These are phyloP conservation scores for Calyptommatus sinebrachiatus DNA, from an alignment of 2,113 vertebrate genomes.

Conservation along the genomic window DNA sequence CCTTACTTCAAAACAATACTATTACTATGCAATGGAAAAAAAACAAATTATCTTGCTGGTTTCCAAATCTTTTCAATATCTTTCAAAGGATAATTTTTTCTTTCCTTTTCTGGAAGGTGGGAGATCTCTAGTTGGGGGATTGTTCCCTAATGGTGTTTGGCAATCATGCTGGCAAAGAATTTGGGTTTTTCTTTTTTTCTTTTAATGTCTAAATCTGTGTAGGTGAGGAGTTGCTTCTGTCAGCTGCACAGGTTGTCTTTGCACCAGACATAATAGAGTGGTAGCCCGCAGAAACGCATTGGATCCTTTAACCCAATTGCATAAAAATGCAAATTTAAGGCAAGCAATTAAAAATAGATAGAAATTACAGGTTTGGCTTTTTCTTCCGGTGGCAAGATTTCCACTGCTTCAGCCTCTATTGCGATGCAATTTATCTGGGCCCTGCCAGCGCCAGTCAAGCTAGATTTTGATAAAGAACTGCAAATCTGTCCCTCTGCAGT, in stretches of 20 bases:
- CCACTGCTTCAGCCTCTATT: slow-evolving; percentile 62
- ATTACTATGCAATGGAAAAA: no score
- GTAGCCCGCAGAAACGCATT: slow-evolving; percentile 63
- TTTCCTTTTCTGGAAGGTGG: neutral
- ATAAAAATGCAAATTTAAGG: slow-evolving; percentile 79
- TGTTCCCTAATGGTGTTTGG: neutral
- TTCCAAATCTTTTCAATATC: no score
- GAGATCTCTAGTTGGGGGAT: neutral
- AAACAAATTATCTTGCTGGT: no score
- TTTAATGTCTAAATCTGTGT: neutral
- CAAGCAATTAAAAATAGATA: slow-evolving; percentile 78
- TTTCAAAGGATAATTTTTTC: no score
- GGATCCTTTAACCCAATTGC: slow-evolving; percentile 71
- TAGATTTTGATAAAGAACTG: slow-evolving; percentile 81
- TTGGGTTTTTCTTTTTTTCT: no score
- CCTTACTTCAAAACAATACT: no score
- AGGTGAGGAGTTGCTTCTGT: neutral
- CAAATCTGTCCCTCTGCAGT: slow-evolving; percentile 70
- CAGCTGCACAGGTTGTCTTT: neutral
- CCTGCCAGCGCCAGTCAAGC: slow-evolving; percentile 71
- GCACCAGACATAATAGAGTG: slow-evolving; percentile 54
- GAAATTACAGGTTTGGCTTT: slow-evolving; percentile 71
- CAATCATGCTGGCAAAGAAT: neutral
- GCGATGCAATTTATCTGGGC: slow-evolving; percentile 71
- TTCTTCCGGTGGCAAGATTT: slow-evolving; percentile 64